Evolutionary conservation across 1,140 invertebrate genomes (phyloP), one percentile per base, ranked within the genome.

Genomic region (Belonocnema kinseyi): DNA sequence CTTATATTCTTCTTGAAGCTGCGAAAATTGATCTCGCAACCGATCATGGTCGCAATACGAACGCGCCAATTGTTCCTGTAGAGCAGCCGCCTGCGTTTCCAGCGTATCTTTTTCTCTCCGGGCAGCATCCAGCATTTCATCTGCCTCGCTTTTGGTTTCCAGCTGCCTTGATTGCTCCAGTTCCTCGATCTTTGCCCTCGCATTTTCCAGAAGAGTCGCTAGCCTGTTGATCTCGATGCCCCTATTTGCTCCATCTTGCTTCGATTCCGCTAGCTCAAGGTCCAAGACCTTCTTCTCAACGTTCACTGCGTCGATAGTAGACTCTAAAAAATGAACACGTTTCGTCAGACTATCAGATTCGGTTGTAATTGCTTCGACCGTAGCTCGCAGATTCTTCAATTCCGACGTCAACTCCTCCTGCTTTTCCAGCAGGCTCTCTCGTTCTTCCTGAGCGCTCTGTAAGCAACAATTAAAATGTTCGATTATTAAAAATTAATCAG

Each of bases 1-100:
- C 90, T 95, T 95, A 75, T 94, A 94, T 86, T 98, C 96, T 85
- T 97, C 96, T 85, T 96, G 95, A 52, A 96, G 88, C 21, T 93
- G 93, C 16, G 93, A 91, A 2, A 96, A 92, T 85, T 96, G 94
- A 84, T 97, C 95, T 85, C 94, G 94, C 13, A 97, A 88, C 71
- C 94, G 93, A 70, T 94, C 93, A 13, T 95, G 93, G 89, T 98
- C 97, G 77, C 95, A 94, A 85, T 96, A 94, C 72, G 93, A 94
- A 46, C 95, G 93, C 73, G 95, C 94, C 13, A 97, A 92, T 77
- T 96, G 94, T 88, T 97, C 96, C 80, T 96, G 95, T 33, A 97
- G 90, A 51, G 94, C 92, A 46, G 94, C 94, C n/a, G 94, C 93
- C 78, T 95, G 94, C 74, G 93, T 94, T 81, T 95, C 95, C 3